phyloP scores from a whole-genome alignment of 2,113 vertebrate species.

The Lucifuga dentata region DNA sequence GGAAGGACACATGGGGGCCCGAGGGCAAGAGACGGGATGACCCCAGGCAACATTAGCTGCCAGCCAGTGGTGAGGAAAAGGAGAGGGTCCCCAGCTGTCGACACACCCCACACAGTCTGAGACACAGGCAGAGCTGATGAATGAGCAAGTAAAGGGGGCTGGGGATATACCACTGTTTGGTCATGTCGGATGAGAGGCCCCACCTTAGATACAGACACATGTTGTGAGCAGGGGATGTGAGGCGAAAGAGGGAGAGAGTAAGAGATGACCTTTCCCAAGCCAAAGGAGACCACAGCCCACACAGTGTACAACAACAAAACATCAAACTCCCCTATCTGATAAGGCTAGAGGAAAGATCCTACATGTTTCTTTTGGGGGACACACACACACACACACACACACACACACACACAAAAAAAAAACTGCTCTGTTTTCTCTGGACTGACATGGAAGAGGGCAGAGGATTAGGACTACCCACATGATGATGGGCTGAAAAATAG shows the following conservation, averaged over 20 bases:
- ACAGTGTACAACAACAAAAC: constrained; percentile 58
- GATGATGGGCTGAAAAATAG: constrained; percentile 76
- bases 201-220: constrained; percentile 57
- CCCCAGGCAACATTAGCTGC: constrained; percentile 65
- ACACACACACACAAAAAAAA: constrained; percentile 2
- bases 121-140: constrained; percentile 49
- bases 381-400: constrained; percentile 7
- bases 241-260: constrained; percentile 28
- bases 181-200: constrained; percentile 46
- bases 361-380: constrained; percentile 39
- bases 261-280: constrained; percentile 69
- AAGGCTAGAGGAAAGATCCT: constrained; percentile 52
- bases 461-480: constrained; percentile 76
- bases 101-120: constrained; percentile 63
- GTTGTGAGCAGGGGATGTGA: constrained; percentile 62
- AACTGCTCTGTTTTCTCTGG: constrained; percentile 60
- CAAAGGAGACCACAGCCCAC: constrained; percentile 65
- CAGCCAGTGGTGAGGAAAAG: constrained; percentile 46
- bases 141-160: constrained; percentile 55
- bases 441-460: constrained; percentile 56
- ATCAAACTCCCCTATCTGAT: constrained; percentile 66
- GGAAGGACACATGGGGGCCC: constrained; percentile 32
- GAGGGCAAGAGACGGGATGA: constrained; percentile 44
- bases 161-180: constrained; percentile 47
- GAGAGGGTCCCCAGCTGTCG: constrained; percentile 51